Percentiles rank a stretch among this genome's conserved stretches.
Conservation (phyloP, 2,888 invertebrate genomes). For the Cetonia aurata region DNA sequence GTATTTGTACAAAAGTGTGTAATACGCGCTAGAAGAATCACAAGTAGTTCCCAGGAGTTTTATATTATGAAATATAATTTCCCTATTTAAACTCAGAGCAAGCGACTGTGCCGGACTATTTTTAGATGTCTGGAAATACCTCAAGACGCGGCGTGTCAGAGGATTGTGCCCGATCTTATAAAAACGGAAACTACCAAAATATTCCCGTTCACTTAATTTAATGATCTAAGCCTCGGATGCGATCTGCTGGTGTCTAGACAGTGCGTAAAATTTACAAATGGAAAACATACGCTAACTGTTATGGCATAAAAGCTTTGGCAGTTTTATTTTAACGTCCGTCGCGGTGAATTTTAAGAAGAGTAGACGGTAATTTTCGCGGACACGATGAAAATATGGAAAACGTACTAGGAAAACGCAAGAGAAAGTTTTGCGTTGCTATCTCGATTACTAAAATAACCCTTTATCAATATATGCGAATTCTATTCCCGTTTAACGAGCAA, state of each 20-base stretch:
- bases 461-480: slow-evolving; percentile 1
- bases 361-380: slow-evolving; percentile 1
- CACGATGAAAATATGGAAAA: background rate
- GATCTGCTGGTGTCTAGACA: slow-evolving; percentile 41
- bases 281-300: slow-evolving; percentile 39
- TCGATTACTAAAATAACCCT: too few relatives aligned
- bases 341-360: slow-evolving; percentile 13
- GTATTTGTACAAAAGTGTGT: background rate
- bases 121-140: slow-evolving; percentile 65
- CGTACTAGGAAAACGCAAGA: too few relatives aligned
- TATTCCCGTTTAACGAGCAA: slow-evolving; percentile 1
- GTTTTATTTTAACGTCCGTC: slow-evolving; percentile 25
- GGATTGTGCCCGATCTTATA: slow-evolving; percentile 55
- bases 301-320: slow-evolving; percentile 34
- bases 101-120: slow-evolving; percentile 60
- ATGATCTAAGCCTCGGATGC: slow-evolving; percentile 39
- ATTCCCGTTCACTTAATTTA: slow-evolving; percentile 44
- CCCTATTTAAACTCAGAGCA: slow-evolving; percentile 61
- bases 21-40: slow-evolving; percentile 32
- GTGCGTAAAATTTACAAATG: slow-evolving; percentile 41
- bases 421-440: too few relatives aligned
- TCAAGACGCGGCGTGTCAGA: slow-evolving; percentile 58
- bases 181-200: slow-evolving; percentile 53
- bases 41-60: slow-evolving; percentile 48
- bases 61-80: slow-evolving; percentile 63